Conservation (phyloP, 2,113 vertebrate species). For the Mionectes macconnelli region DNA sequence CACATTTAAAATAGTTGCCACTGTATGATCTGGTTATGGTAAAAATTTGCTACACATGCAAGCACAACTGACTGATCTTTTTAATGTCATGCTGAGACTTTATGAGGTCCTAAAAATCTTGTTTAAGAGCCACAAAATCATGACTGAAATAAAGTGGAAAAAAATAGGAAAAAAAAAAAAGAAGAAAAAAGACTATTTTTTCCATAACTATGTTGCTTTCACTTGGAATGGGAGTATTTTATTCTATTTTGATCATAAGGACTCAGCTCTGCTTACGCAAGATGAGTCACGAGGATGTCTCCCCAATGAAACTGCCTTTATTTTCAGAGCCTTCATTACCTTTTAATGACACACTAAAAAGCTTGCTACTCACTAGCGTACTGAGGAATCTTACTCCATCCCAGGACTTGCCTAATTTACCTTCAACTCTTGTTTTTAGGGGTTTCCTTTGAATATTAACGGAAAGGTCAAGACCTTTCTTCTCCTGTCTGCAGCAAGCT, state of each 20-base stretch:
- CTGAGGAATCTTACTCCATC: neutral
- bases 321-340: neutral
- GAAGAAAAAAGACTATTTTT: neutral
- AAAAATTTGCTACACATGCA: neutral
- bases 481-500: neutral
- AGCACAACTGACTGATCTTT: neutral
- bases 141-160: neutral
- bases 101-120: neutral
- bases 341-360: neutral
- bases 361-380: neutral
- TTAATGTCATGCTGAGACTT: neutral
- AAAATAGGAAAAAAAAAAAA: neutral
- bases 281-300: neutral
- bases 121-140: neutral
- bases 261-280: neutral
- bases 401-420: neutral
- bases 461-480: neutral
- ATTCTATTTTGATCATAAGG: neutral
- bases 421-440: neutral
- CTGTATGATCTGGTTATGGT: neutral
- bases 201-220: neutral
- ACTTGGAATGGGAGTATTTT: neutral
- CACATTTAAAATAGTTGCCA: neutral
- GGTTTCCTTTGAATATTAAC: neutral
- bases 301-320: neutral